Base-by-base conservation (phyloP, 2,113 vertebrate genomes). In the Chaenogobius annularis region DNA sequence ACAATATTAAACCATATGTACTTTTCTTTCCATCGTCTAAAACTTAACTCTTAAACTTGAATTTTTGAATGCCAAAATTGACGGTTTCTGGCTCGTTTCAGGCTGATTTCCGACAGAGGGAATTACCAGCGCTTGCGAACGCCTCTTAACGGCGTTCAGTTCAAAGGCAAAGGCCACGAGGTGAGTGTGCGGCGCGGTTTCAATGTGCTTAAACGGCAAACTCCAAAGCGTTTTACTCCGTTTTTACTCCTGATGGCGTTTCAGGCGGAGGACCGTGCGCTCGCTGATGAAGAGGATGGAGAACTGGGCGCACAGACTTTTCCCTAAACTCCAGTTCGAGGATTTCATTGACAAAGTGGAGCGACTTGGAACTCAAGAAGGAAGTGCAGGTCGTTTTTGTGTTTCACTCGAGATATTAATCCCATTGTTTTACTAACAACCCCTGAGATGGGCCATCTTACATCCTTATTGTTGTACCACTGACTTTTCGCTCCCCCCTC, bases 321-420 rank as follows among this genome's bases (percentile, higher is more conserved):
- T 93, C 84, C 97, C 97, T 15, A 97, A 96, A 75, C 85, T 99
- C 69, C 95, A 95, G 50, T 99, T 99, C 91, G 96, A 97, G 66
- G 96, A 98, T 70, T 97, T 99, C 65, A 92, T 99, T 0, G 94
- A 95, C 66, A 95, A 78, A 84, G 91, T 99, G 2, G 98, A 98
- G 81, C 78, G 86, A 68, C 84, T 99, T 13, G 97, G 98, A 75
- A 88, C 70, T n/a, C 87, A 99, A 99, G 88, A 98, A 95, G 78
- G 96, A 98, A 73, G 96, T 99, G 70, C 98, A 99, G 95, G 98
- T 99, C 86, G n/a, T n/a, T n/a, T n/a, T n/a, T n/a, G n/a, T n/a
- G n/a, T n/a, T n/a, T n/a, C n/a, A n/a, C n/a, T n/a, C n/a, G n/a
- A 0, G 89, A 55, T 17, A 10, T n/a, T 1, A 52, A n/a, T 9